Conservation (phyloP, 2,113 vertebrate species). For the Pluvialis apricaria region DNA sequence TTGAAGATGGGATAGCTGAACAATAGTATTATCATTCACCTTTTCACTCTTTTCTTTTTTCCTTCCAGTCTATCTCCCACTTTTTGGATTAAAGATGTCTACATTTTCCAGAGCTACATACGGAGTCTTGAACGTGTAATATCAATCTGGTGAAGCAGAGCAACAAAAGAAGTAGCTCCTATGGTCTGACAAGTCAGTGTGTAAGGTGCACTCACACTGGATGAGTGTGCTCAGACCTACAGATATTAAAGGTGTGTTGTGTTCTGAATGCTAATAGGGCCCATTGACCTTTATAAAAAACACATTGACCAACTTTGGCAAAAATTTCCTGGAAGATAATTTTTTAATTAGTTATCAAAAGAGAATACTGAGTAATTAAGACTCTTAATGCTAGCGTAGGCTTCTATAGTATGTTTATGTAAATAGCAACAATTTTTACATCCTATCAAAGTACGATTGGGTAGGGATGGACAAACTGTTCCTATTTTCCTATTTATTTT, state of each 20-base stretch:
- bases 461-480: constrained; percentile 13
- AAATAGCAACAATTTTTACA: not conserved
- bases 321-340: constrained; percentile 19
- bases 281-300: constrained; percentile 6
- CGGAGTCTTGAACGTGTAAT: not conserved
- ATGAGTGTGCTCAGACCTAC: not conserved
- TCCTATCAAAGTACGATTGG: not conserved
- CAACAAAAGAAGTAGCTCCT: not conserved
- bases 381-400: not conserved
- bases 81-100: not conserved
- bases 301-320: not conserved
- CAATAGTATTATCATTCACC: not conserved
- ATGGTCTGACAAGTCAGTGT: not conserved
- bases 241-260: not conserved
- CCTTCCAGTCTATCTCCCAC: not conserved
- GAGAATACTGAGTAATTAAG: constrained; percentile 31
- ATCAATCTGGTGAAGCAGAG: not conserved
- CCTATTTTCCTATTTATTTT: constrained; percentile 44
- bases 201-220: not conserved
- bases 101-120: not conserved
- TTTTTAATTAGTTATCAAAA: constrained; percentile 53
- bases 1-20: not conserved
- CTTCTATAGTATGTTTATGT: not conserved
- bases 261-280: not conserved
- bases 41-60: not conserved